Conservation (phyloP, 2,113 vertebrate species). For the Hippopotamus amphibius region DNA sequence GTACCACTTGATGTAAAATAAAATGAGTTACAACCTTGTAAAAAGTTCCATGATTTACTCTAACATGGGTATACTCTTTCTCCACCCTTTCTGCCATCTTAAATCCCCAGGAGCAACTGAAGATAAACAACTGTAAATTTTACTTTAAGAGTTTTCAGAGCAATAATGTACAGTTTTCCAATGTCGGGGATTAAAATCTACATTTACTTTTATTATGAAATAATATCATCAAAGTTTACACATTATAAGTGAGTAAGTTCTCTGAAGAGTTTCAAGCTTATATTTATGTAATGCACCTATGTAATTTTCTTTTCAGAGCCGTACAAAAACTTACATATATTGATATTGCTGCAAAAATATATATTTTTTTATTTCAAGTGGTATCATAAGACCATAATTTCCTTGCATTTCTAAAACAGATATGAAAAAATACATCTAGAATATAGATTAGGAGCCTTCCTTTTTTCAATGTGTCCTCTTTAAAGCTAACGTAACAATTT, state of each 20-base stretch:
- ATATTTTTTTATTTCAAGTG: neutral
- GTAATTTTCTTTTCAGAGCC: conserved; percentile 30
- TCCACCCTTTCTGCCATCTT: conserved; percentile 14
- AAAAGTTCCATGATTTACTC: conserved; percentile 83
- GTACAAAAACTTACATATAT: neutral
- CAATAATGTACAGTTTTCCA: conserved; percentile 77
- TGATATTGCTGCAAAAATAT: conserved; percentile 34
- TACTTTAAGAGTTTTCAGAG: conserved; percentile 76
- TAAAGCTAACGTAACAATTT: conserved; percentile 71
- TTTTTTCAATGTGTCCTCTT: conserved; percentile 59
- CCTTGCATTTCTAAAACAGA: conserved; percentile 62
- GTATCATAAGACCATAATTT: conserved; percentile 43
- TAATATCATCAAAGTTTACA: conserved; percentile 80
- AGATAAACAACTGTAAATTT: conserved; percentile 79
- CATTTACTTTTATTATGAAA: conserved; percentile 82
- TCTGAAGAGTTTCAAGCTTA: conserved; percentile 72
- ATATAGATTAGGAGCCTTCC: conserved; percentile 50
- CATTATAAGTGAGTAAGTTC: conserved; percentile 79
- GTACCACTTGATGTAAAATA: conserved; percentile 84
- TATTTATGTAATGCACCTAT: conserved; percentile 19
- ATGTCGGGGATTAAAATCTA: conserved; percentile 76
- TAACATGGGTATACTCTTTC: conserved; percentile 60
- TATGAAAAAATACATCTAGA: conserved; percentile 69
- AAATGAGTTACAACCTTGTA: conserved; percentile 86
- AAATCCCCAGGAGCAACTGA: conserved; percentile 61